These are phyloP conservation scores for Strix aluco DNA, from an alignment of 2,113 vertebrate species.

Conservation along the genomic window DNA sequence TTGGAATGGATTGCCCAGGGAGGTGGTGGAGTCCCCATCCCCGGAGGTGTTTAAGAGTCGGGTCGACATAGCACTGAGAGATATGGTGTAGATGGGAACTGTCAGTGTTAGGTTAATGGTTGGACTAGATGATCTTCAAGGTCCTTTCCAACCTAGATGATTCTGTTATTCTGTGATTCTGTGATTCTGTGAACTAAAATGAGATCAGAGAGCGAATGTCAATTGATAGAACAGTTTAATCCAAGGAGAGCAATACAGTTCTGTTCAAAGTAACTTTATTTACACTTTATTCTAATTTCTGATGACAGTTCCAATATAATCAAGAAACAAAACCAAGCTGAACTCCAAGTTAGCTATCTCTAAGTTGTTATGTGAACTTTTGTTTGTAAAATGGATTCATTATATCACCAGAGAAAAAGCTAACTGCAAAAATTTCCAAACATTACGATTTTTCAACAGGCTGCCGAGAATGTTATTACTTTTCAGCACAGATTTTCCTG, in stretches of 20 bases:
- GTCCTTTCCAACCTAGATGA: too few relatives aligned
- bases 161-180: too few relatives aligned
- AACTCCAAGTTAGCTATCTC: neutral
- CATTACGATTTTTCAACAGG: neutral
- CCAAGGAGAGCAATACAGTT: neutral
- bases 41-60: too few relatives aligned
- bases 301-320: neutral
- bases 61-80: too few relatives aligned
- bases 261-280: neutral
- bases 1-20: too few relatives aligned
- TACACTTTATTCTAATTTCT: neutral
- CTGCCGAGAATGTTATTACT: neutral
- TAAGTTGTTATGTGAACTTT: neutral
- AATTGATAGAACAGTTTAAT: neutral
- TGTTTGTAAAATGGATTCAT: neutral
- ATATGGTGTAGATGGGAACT: too few relatives aligned
- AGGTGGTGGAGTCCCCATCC: too few relatives aligned
- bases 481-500: neutral
- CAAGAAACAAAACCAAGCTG: neutral
- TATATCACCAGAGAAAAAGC: neutral
- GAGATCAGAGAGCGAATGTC: neutral
- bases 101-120: too few relatives aligned
- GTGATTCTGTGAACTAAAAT: neutral
- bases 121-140: too few relatives aligned
- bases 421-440: neutral